A percentile compares a stretch with the other conserved stretches of the same genome.
phyloP scores from a whole-genome alignment of 2,797 vertebrate species.

The Eleutherodactylus coqui region DNA sequence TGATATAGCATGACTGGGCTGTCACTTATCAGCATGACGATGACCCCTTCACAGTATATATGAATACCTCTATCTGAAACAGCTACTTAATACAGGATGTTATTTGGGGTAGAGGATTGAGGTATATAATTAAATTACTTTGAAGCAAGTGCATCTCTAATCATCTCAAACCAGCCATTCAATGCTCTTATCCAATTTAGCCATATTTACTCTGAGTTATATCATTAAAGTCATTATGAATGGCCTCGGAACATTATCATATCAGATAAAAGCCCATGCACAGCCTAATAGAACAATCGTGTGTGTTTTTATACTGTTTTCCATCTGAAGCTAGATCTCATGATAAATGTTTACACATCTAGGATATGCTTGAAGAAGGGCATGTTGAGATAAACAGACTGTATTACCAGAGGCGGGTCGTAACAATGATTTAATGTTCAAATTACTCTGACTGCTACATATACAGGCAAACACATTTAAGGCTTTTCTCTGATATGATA shows the following conservation, averaged over 20 bases:
- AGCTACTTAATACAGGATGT: not conserved
- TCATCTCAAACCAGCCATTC: conserved; percentile 11
- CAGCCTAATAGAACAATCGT: not conserved
- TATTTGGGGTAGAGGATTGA: not conserved
- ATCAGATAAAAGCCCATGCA: conserved; percentile 7
- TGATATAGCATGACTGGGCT: not conserved
- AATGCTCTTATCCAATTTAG: conserved; percentile 47
- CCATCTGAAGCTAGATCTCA: not conserved
- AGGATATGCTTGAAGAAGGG: not conserved
- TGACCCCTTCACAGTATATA: not conserved
- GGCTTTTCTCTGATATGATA: not conserved
- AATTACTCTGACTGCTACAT: not conserved
- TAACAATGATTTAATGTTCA: not conserved
- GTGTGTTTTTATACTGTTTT: not conserved
- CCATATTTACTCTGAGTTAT: conserved; percentile 9
- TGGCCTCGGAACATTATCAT: conserved; percentile 32
- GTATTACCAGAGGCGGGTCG: not conserved
- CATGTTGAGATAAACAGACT: not conserved
- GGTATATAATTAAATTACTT: conserved; percentile 24
- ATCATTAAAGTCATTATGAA: conserved; percentile 34
- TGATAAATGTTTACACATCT: conserved; percentile 12
- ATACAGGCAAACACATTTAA: not conserved
- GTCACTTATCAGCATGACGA: not conserved
- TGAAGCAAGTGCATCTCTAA: conserved; percentile 5
- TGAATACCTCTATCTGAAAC: not conserved